Base-by-base conservation (phyloP, 2,797 vertebrate species). In the Merluccius polli region DNA sequence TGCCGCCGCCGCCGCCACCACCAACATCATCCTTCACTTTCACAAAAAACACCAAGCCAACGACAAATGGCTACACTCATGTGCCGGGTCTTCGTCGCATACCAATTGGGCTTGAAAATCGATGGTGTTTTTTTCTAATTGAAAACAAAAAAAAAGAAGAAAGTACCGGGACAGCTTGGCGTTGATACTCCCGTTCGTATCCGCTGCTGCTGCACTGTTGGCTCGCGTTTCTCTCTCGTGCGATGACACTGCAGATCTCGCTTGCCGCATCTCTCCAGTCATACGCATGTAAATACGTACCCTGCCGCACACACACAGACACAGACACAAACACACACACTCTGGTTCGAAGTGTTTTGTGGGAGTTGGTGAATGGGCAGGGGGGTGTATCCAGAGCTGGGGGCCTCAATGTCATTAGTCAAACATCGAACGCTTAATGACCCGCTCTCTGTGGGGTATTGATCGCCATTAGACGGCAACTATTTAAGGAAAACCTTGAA, bases 381-480 rank as follows among this genome's bases (percentile, higher is more conserved):
- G 75, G 76, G 77, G 63, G 44, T 48, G 44, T n/a, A n/a, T 13
- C 70, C 38, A 73, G 77, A 36, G 77, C 77, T 44, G 75, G 81
- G 24, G 79, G 85, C 84, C 83, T 81, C 84, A 83, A 88, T 85
- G 90, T 87, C 90, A 92, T 94, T 92, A 93, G 90, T 92, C 92
- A 92, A 89, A 83, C 90, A 88, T 75, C 73, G 82, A 89, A 92
- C 89, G 90, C 89, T 93, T 92, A 93, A 93, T 94, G 92, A 91
- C 90, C 82, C 86, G 59, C 81, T 84, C 74, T 83, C 31, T 75
- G 87, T 77, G 68, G 24, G 33, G 81, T 90, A 94, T 94, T 82
- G 92, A 95, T 95, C 88, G 83, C 87, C 90, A 94, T 94, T 94
- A 94, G 88, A 85, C 70, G 67, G 88, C 81, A 86, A 91, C 92